These are phyloP conservation scores for Axis porcinus DNA, from an alignment of 2,113 vertebrate genomes.

Conservation along the genomic window DNA sequence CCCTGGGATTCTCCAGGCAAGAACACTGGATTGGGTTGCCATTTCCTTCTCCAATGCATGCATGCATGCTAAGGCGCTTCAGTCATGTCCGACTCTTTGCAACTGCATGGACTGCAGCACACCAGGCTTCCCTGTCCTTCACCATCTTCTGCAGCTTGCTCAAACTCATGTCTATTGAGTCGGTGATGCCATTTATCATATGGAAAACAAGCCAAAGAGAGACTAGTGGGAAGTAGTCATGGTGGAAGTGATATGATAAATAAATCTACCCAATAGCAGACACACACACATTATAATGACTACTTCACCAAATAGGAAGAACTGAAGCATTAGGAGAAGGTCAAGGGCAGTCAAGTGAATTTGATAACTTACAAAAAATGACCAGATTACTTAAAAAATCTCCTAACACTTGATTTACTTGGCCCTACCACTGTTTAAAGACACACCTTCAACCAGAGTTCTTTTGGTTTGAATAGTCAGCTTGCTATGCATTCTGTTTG, in stretches of 20 bases:
- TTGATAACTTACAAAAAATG: slow-evolving; percentile 52
- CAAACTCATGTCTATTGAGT: neutral
- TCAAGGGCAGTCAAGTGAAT: neutral
- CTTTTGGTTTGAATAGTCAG: neutral
- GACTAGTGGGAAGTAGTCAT: neutral
- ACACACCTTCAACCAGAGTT: neutral
- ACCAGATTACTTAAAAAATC: neutral
- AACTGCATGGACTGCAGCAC: neutral
- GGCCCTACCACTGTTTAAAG: neutral
- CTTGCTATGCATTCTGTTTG: neutral
- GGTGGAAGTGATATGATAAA: neutral
- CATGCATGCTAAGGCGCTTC: neutral
- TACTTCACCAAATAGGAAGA: neutral
- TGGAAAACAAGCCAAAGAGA: neutral
- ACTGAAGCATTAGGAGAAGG: neutral
- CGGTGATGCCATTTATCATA: neutral
- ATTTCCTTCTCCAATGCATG: neutral
- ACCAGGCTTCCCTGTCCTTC: neutral
- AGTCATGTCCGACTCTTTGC: accelerated
- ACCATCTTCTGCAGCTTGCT: neutral
- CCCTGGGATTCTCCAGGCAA: neutral
- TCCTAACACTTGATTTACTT: neutral
- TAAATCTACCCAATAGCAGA: neutral
- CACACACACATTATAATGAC: neutral
- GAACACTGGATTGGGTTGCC: neutral